A percentile compares a stretch with the other conserved stretches of the same genome.
Conservation (phyloP, 2,113 vertebrate species). For the Trinectes maculatus region DNA sequence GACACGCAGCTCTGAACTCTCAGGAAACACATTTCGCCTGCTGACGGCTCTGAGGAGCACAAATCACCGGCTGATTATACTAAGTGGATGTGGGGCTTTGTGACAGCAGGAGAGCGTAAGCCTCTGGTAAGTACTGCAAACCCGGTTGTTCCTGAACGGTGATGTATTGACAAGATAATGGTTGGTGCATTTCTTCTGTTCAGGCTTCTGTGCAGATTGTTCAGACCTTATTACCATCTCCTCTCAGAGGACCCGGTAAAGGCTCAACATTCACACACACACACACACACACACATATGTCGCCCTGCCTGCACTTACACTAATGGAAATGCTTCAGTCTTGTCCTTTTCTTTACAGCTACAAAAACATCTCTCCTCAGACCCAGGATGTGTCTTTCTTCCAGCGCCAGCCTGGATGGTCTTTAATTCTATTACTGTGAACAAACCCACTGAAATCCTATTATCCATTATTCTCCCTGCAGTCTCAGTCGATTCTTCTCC, state of each 20-base stretch:
- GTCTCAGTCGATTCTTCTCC: no score
- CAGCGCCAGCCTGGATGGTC: not conserved
- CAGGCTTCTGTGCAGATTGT: not conserved
- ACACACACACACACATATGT: not conserved
- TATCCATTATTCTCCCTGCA: not conserved
- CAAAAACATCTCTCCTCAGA: no score
- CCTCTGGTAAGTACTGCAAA: not conserved
- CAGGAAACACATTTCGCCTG: no score
- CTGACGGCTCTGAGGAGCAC: not conserved
- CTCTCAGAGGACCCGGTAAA: not conserved
- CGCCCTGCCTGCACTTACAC: not conserved
- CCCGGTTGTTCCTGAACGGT: not conserved
- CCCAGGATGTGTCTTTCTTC: no score
- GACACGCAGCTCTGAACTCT: no score
- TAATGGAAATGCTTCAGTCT: conserved; percentile 34
- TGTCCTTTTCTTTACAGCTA: not conserved
- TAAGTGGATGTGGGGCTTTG: not conserved
- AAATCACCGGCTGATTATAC: not conserved
- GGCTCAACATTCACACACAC: not conserved
- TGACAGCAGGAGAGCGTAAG: not conserved
- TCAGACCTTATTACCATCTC: not conserved
- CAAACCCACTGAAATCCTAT: not conserved
- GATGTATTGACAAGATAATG: conserved; percentile 15
- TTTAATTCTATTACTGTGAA: not conserved
- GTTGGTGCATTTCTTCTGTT: not conserved